phyloP scores from a whole-genome alignment of 2,113 vertebrate species.

The Symphodus melops region DNA sequence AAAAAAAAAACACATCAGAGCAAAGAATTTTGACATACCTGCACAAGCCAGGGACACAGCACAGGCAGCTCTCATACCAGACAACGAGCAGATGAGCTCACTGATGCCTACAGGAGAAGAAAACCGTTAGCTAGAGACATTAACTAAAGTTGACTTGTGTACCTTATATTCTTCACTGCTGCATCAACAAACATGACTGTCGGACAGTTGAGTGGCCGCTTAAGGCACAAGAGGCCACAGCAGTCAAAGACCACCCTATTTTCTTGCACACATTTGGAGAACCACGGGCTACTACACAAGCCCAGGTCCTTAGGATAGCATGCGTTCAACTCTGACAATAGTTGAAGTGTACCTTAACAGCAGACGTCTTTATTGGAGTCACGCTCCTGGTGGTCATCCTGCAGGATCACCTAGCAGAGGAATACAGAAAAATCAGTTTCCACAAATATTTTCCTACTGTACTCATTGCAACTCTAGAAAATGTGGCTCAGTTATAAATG shows the following conservation, averaged over 20 bases:
- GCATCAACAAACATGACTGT: conserved; percentile 60
- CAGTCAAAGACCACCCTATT: conserved; percentile 86
- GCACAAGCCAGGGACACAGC: not conserved
- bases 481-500: conserved; percentile 75
- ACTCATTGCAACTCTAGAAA: accelerated
- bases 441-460: accelerated
- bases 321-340: conserved; percentile 15
- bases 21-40: conserved; percentile 6
- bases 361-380: not conserved
- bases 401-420: conserved; percentile 4
- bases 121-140: not conserved
- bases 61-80: not conserved
- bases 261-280: conserved; percentile 88
- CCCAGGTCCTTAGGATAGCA: conserved; percentile 66
- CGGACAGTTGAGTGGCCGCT: conserved; percentile 86
- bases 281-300: conserved; percentile 67
- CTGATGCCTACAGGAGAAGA: not conserved
- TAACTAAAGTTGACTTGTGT: not conserved
- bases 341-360: conserved; percentile 4
- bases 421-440: accelerated
- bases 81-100: accelerated
- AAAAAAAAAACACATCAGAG: accelerated
- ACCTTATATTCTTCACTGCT: not conserved
- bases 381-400: not conserved
- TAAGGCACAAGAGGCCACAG: conserved; percentile 71